phyloP scores from a whole-genome alignment of 1,140 invertebrate species.

The Drosophila repleta region DNA sequence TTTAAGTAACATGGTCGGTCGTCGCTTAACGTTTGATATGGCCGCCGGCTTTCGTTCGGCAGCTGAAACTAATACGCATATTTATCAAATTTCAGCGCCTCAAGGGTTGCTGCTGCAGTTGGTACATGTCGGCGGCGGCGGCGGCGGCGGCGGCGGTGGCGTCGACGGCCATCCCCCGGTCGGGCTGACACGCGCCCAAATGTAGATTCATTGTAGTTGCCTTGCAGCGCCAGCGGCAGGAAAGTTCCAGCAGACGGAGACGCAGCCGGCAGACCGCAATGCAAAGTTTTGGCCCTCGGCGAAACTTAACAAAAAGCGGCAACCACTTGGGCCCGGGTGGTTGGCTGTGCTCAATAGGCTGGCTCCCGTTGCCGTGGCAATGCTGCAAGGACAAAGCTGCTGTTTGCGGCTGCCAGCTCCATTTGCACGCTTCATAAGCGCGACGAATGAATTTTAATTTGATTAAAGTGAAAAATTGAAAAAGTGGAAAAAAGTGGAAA shows the following conservation, averaged over 20 bases:
- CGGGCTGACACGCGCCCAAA: constrained; percentile 39
- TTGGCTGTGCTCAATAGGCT: constrained; percentile 39
- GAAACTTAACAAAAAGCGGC: constrained; percentile 58
- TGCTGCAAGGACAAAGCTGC: constrained; percentile 41
- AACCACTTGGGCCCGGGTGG: constrained; percentile 34
- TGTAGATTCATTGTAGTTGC: constrained; percentile 63
- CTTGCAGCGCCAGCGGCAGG: constrained; percentile 58
- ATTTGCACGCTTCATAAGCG: constrained; percentile 78
- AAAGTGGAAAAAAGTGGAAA: constrained; percentile 59
- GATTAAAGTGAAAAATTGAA: constrained; percentile 83
- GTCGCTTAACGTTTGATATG: constrained; percentile 57
- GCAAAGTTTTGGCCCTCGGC: constrained; percentile 66
- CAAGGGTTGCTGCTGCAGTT: constrained; percentile 50
- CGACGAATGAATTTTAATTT: constrained; percentile 83
- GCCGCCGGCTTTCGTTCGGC: constrained; percentile 16
- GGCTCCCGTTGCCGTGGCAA: constrained; percentile 49
- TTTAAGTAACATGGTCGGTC: constrained; percentile 59
- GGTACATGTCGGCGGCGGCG: neutral
- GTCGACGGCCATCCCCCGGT: neutral
- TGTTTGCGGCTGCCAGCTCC: constrained; percentile 29
- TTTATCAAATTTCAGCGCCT: constrained; percentile 77
- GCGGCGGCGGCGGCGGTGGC: no score
- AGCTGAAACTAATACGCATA: constrained; percentile 80
- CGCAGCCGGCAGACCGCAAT: constrained; percentile 55
- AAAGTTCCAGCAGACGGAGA: constrained; percentile 12